These are phyloP conservation scores for Lasioglossum figueresi DNA, from an alignment of 2,888 invertebrate species.

Conservation along the genomic window DNA sequence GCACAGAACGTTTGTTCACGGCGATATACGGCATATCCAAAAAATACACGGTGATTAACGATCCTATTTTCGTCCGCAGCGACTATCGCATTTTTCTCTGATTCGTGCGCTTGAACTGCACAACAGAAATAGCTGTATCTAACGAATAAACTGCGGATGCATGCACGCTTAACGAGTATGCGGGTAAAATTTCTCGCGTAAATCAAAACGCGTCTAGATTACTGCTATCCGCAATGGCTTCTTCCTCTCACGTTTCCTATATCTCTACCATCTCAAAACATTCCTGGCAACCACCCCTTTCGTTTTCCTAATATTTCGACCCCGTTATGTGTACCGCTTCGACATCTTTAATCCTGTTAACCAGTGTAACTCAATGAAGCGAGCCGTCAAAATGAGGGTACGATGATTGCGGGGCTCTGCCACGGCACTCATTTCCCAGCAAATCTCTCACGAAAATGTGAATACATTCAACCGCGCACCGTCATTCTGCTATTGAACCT, in stretches of 20 bases:
- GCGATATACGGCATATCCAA: neutral
- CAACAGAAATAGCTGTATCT: conserved; percentile 24
- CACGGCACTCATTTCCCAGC: neutral
- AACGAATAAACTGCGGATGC: conserved; percentile 19
- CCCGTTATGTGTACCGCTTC: neutral
- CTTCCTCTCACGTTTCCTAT: conserved; percentile 22
- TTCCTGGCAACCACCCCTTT: conserved; percentile 16
- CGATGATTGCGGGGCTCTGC: neutral
- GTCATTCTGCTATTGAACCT: neutral
- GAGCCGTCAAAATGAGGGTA: conserved; percentile 22
- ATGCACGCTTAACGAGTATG: conserved; percentile 27
- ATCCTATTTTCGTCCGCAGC: conserved; percentile 8
- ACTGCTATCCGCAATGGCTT: conserved; percentile 26
- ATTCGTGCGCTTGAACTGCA: neutral
- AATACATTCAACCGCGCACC: neutral
- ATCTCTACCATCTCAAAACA: conserved; percentile 38
- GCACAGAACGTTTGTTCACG: neutral
- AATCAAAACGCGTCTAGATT: conserved; percentile 44
- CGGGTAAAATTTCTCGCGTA: conserved; percentile 48
- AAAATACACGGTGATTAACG: neutral
- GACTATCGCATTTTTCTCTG: conserved; percentile 15
- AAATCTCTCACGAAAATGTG: neutral
- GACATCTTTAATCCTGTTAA: conserved; percentile 8
- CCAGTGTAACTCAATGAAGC: conserved; percentile 11
- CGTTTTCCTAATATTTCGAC: conserved; percentile 7